These are phyloP conservation scores for Epinephelus fuscoguttatus DNA, from an alignment of 2,113 vertebrate genomes.

Conservation along the genomic window DNA sequence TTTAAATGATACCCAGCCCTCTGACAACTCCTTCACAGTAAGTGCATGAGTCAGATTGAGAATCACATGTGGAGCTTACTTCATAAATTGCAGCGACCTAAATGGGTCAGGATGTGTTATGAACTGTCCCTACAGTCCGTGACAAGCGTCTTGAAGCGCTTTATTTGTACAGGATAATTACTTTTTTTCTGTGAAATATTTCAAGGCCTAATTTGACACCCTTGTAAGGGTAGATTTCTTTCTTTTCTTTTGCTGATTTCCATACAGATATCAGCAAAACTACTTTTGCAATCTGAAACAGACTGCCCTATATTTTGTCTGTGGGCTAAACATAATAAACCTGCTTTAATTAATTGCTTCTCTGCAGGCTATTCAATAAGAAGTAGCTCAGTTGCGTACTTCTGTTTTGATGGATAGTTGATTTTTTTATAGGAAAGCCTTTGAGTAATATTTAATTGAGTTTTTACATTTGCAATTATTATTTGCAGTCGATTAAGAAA, in stretches of 20 bases:
- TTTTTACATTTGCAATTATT: neutral
- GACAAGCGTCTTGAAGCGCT: neutral
- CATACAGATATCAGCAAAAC: neutral
- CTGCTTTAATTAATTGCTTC: neutral
- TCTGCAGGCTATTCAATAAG: neutral
- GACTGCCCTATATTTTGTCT: neutral
- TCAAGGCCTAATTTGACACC: neutral
- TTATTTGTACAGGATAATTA: neutral
- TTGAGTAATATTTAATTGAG: neutral
- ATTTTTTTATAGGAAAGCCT: neutral
- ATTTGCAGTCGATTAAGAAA: neutral
- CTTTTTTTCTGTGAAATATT: neutral
- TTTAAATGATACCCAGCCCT: no score
- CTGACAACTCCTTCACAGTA: neutral
- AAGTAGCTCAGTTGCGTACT: neutral
- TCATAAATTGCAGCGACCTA: neutral
- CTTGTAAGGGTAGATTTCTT: neutral
- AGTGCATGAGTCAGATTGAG: constrained; percentile 1
- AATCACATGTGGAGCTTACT: neutral
- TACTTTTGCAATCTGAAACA: neutral
- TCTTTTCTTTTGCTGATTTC: neutral
- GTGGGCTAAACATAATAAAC: neutral
- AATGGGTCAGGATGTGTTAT: neutral
- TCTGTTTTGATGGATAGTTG: neutral
- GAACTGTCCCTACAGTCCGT: neutral